These are phyloP conservation scores for Drosophila lacteicornis DNA, from an alignment of 1,140 invertebrate species.

Conservation along the genomic window DNA sequence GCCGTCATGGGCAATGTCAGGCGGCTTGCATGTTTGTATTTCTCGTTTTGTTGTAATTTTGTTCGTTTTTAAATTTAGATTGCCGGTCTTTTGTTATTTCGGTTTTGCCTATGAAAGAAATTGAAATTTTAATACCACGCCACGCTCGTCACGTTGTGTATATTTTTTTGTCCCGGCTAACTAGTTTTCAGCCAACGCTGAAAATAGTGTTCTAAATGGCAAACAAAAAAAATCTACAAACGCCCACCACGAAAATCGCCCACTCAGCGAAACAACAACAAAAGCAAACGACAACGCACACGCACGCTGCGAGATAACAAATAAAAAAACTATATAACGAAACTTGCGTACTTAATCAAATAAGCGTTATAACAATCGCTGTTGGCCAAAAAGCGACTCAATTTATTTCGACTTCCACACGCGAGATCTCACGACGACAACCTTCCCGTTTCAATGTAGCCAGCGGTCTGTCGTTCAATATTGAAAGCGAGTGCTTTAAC, in stretches of 20 bases:
- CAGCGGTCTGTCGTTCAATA: slow-evolving; percentile 42
- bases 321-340: slow-evolving; percentile 28
- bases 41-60: slow-evolving; percentile 35
- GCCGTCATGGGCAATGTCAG: slow-evolving; percentile 52
- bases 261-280: slow-evolving; percentile 47
- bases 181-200: slow-evolving; percentile 52
- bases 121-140: slow-evolving; percentile 21
- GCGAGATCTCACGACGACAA: slow-evolving; percentile 35
- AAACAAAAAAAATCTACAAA: slow-evolving; percentile 36
- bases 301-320: slow-evolving; percentile 39
- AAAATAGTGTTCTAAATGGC: slow-evolving; percentile 53
- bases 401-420: slow-evolving; percentile 4
- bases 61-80: slow-evolving; percentile 43
- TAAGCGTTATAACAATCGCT: slow-evolving; percentile 57
- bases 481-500: slow-evolving; percentile 14
- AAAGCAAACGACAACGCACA: slow-evolving; percentile 23
- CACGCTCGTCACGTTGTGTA: slow-evolving; percentile 16
- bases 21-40: slow-evolving; percentile 37
- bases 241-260: slow-evolving; percentile 49
- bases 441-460: slow-evolving; percentile 57
- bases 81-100: slow-evolving; percentile 44
- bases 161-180: slow-evolving; percentile 21
- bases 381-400: slow-evolving; percentile 55
- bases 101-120: slow-evolving; percentile 48
- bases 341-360: slow-evolving; percentile 70